Evolutionary conservation across 2,888 invertebrate genomes (phyloP).

Genomic region (Arctia plantaginis): DNA sequence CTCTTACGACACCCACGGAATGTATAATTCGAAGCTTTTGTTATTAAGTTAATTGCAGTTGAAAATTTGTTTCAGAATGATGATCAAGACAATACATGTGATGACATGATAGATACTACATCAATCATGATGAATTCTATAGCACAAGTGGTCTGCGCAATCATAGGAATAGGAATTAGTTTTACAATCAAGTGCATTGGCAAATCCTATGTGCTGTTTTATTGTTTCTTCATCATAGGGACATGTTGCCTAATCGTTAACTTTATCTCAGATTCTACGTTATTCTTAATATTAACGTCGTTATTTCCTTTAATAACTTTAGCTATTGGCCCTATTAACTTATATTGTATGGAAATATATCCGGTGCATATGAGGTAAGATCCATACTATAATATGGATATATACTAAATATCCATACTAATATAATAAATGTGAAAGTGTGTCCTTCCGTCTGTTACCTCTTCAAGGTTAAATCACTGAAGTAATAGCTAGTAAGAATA

Average conservation of each 20-base stretch:
- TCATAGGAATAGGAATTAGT: slow-evolving; percentile 1
- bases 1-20: no score
- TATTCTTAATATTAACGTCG: slow-evolving; percentile 5
- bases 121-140: neutral
- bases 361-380: slow-evolving; percentile 30
- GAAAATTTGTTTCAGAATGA: slow-evolving; percentile 7
- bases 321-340: slow-evolving; percentile 46
- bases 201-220: neutral
- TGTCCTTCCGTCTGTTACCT: no score
- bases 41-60: neutral
- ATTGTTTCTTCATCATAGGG: neutral
- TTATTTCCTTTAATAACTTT: slow-evolving; percentile 20
- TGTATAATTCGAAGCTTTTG: neutral
- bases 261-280: neutral
- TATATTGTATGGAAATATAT: slow-evolving; percentile 47
- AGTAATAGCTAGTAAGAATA: no score
- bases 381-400: neutral
- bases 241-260: slow-evolving; percentile 5
- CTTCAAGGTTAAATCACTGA: no score
- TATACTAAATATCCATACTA: no score
- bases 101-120: neutral
- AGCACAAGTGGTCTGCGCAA: slow-evolving; percentile 6
- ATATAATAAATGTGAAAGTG: no score
- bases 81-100: neutral
- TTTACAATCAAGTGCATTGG: neutral